A percentile compares a stretch with the other conserved stretches of the same genome.
Evolutionary conservation across 2,113 vertebrate genomes (phyloP).

Genomic region (Eurypyga helias): DNA sequence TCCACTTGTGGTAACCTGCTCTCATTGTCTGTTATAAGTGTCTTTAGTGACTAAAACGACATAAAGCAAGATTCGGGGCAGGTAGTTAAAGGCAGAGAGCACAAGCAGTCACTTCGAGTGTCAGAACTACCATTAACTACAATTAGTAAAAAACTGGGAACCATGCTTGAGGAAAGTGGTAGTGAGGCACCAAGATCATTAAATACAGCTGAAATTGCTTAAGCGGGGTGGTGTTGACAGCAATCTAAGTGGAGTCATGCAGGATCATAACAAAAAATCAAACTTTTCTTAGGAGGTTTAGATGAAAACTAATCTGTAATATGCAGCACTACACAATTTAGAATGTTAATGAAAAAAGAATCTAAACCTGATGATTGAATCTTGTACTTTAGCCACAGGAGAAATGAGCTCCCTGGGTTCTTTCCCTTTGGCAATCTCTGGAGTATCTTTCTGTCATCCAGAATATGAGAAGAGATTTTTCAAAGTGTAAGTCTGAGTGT

Average conservation of each 20-base stretch:
- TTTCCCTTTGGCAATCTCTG: not conserved
- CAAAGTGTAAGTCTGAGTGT: constrained; percentile 3
- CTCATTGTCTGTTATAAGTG: not conserved
- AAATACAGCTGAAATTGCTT: not conserved
- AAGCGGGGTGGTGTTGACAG: not conserved
- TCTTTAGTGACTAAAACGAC: not conserved
- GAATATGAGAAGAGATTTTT: constrained; percentile 47
- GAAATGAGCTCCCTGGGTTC: constrained; percentile 12
- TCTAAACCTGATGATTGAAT: constrained; percentile 7
- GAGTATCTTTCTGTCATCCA: constrained; percentile 29
- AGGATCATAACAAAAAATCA: not conserved
- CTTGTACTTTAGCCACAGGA: not conserved
- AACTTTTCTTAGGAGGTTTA: not conserved
- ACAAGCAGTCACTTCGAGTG: not conserved
- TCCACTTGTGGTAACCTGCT: not conserved
- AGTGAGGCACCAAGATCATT: not conserved
- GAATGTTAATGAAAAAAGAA: not conserved
- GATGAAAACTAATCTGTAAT: not conserved
- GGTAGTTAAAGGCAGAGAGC: not conserved
- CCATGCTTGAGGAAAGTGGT: not conserved
- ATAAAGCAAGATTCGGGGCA: not conserved
- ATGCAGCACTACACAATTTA: not conserved
- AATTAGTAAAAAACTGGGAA: not conserved
- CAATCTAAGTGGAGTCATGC: not conserved
- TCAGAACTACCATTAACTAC: not conserved